Conservation (phyloP, 2,113 vertebrate genomes). For the Copsychus sechellarum region DNA sequence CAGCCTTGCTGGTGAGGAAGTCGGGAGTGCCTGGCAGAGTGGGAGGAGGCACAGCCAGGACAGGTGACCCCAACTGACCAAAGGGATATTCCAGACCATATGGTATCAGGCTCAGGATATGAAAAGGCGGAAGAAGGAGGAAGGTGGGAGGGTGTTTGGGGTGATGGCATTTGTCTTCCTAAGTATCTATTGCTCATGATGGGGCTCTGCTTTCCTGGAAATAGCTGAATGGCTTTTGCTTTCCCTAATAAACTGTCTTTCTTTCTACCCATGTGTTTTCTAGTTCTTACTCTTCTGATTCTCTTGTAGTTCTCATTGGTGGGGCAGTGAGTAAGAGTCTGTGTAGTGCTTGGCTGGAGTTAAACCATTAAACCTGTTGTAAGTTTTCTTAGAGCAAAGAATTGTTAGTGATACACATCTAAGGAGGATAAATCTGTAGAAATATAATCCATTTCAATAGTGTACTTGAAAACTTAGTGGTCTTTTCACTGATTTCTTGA, state of each 20-base stretch:
- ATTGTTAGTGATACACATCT: not conserved
- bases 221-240: not conserved
- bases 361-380: not conserved
- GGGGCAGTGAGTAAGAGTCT: not conserved
- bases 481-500: not conserved
- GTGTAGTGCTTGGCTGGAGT: not conserved
- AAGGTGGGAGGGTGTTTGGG: not conserved
- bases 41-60: not conserved
- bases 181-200: not conserved
- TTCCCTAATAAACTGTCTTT: not conserved
- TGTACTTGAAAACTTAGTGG: not conserved
- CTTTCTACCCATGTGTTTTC: not conserved
- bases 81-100: not conserved
- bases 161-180: not conserved
- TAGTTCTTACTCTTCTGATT: not conserved
- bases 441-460: not conserved
- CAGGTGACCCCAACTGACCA: not conserved
- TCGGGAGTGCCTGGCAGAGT: accelerated
- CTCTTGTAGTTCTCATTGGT: not conserved
- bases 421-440: not conserved
- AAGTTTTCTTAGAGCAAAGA: not conserved
- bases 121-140: not conserved
- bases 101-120: not conserved
- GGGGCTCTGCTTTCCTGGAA: not conserved
- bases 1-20: accelerated